A percentile compares a stretch with the other conserved stretches of the same genome.
Evolutionary conservation across 2,113 vertebrate genomes (phyloP).

Genomic region (Xenopus tropicalis): UCB_Xtro_10.0 CM004444.2:49324501-49325000

Average conservation of each 20-base stretch:
- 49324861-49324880: too few species aligned
- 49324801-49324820: too few species aligned
- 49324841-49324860: too few species aligned
- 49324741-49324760: conserved; percentile 67
- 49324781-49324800: conserved; percentile 32
- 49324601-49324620: conserved; percentile 45
- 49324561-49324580: conserved; percentile 53
- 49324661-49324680: conserved; percentile 63
- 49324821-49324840: too few species aligned
- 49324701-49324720: conserved; percentile 60
- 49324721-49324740: conserved; percentile 58
- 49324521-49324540: conserved; percentile 27
- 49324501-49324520: conserved; percentile 48
- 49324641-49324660: conserved; percentile 59
- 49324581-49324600: conserved; percentile 53
- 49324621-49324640: conserved; percentile 53
- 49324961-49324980: too few species aligned
- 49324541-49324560: conserved; percentile 46
- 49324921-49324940: too few species aligned
- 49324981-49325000: too few species aligned
- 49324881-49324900: too few species aligned
- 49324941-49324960: too few species aligned
- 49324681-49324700: conserved; percentile 58
- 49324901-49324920: too few species aligned
- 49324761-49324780: conserved; percentile 70